Base-by-base conservation (phyloP, 2,113 vertebrate species). In the Zosterops borbonicus region DNA sequence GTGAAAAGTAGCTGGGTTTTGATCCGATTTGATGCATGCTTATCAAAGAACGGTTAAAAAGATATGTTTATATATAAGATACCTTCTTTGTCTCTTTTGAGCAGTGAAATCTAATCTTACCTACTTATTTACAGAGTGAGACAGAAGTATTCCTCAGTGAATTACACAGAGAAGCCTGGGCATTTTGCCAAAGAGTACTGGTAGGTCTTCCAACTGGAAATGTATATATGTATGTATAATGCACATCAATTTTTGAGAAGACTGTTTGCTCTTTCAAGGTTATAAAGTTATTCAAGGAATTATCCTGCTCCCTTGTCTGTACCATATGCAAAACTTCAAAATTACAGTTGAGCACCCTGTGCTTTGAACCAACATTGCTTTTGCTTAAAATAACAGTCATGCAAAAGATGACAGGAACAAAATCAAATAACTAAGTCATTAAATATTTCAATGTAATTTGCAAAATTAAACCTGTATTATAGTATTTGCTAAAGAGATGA, bases 31-130 rank as follows among this genome's bases (percentile, higher is more conserved):
- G 55, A 6, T 63, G 12, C 33, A 55, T 50, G 42, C 73, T 89
- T 95, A 92, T 95, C 83, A 47, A 86, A 93, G 78, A 56, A 67
- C 55, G 24, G 75, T 55, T 90, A n/a, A 88, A 95, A 86, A 93
- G 42, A 59, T 70, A 75, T 90, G 79, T 83, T 83, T 93, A 50
- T 80, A 58, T 86, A 35, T 70, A 80, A 88, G 92, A 83, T 69
- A 83, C 29, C 23, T 80, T 73, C 75, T 92, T 90, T 92, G 24
- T 90, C 33, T 74, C 55, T 74, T 95, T 90, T 55, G 35, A 90
- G 55, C 13, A 47, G 59, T 63, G 92, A 93, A 92, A 95, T 81
- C 56, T 87, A 95, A 92, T 86, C 75, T 86, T 86, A 77, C 50
- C 55, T 94, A 37, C 53, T 85, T 86, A 70, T 93, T 94, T 92